Evolutionary conservation across 2,113 vertebrate species (phyloP).

Genomic region (Lethenteron reissneri): DNA sequence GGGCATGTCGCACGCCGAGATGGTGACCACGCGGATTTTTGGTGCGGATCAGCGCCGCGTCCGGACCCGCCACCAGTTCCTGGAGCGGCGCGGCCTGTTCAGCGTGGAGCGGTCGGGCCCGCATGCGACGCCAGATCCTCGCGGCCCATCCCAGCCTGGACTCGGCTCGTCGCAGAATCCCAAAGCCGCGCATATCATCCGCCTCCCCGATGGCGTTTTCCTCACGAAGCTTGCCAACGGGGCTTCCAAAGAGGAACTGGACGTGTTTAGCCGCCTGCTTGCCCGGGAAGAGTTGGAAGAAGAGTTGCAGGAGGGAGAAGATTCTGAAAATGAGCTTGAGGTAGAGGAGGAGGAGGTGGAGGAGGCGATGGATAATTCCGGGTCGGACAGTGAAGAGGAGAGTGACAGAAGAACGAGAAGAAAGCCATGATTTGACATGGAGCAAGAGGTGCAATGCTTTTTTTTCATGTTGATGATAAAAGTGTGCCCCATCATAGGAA

Average conservation of each 20-base stretch:
- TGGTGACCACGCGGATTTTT: slow-evolving; percentile 38
- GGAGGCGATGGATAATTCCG: neutral
- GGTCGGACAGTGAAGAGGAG: no score
- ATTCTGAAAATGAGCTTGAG: no score
- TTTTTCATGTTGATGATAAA: no score
- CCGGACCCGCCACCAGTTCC: slow-evolving; percentile 41
- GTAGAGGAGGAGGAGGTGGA: slow-evolving; percentile 17
- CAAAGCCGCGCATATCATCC: slow-evolving; percentile 33
- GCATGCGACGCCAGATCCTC: slow-evolving; percentile 50
- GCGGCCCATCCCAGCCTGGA: slow-evolving; percentile 35
- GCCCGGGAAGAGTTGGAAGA: slow-evolving; percentile 24
- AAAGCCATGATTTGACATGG: no score
- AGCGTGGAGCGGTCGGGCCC: no score
- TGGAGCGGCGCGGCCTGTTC: slow-evolving; percentile 56
- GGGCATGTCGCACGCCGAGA: slow-evolving; percentile 46
- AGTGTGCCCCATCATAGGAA: no score
- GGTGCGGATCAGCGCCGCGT: slow-evolving; percentile 30
- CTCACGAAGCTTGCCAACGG: slow-evolving; percentile 24
- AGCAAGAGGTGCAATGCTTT: no score
- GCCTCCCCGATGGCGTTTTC: slow-evolving; percentile 27
- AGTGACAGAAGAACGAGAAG: no score
- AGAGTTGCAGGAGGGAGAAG: no score
- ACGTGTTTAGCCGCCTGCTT: slow-evolving; percentile 47
- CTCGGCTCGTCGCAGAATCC: slow-evolving; percentile 26
- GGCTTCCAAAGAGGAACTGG: slow-evolving; percentile 40